phyloP scores from a whole-genome alignment of 2,888 invertebrate species.

The Pardosa pseudoannulata region DNA sequence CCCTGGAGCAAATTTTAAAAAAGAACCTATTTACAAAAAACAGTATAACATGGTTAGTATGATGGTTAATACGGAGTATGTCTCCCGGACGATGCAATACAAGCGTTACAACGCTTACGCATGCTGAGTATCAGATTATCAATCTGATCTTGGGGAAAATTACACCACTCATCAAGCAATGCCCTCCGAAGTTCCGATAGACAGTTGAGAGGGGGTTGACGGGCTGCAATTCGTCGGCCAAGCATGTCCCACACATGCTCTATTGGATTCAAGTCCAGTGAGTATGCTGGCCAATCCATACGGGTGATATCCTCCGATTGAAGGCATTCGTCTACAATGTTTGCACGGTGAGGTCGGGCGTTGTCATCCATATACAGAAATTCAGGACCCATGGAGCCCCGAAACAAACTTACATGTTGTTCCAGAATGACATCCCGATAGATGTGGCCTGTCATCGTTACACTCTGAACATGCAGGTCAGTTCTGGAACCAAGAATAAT shows the following conservation, averaged over 20 bases:
- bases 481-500: neutral
- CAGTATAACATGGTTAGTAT: neutral
- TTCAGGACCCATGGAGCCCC: neutral
- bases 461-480: slow-evolving; percentile 13
- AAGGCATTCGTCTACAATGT: slow-evolving; percentile 16
- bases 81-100: neutral
- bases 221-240: neutral
- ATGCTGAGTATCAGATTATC: slow-evolving; percentile 21
- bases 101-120: neutral
- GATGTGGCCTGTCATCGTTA: neutral
- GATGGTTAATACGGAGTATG: neutral
- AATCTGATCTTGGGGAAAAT: neutral
- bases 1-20: slow-evolving; percentile 1
- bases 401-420: neutral
- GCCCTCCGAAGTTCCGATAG: slow-evolving; percentile 7
- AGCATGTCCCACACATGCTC: slow-evolving; percentile 13
- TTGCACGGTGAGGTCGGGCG: neutral
- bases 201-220: neutral
- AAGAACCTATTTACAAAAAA: neutral
- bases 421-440: slow-evolving; percentile 15
- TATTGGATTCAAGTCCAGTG: slow-evolving; percentile 24
- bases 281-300: slow-evolving; percentile 15
- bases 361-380: slow-evolving; percentile 30
- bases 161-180: slow-evolving; percentile 12
- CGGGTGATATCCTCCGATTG: slow-evolving; percentile 13